phyloP scores from a whole-genome alignment of 2,888 invertebrate species.

The Seira musarum region DNA sequence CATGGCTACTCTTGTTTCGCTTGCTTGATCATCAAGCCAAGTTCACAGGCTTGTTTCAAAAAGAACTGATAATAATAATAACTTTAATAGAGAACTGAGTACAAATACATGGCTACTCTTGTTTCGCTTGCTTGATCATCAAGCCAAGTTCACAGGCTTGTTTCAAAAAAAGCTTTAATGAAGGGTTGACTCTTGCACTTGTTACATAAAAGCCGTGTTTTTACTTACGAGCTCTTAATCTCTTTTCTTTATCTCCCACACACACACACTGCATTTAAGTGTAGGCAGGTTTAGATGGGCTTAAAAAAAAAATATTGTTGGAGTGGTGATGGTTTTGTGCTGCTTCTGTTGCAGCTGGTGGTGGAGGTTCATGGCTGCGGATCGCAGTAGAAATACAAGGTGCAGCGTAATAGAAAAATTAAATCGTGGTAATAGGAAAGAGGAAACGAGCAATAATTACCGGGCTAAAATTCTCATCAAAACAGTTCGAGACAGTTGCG shows the following conservation, averaged over 20 bases:
- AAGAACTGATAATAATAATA: too few relatives aligned
- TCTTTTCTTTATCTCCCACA: constrained; percentile 42
- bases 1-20: constrained; percentile 37
- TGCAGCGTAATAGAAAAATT: background rate
- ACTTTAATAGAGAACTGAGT: too few relatives aligned
- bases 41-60: constrained; percentile 45
- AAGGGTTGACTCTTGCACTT: constrained; percentile 37
- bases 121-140: constrained; percentile 46
- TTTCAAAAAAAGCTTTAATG: constrained; percentile 35
- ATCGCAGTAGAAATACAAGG: too few relatives aligned
- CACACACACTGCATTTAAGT: constrained; percentile 28
- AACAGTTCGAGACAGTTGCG: background rate
- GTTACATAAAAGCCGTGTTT: constrained; percentile 34
- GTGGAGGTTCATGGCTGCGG: too few relatives aligned
- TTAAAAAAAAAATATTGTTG: too few relatives aligned
- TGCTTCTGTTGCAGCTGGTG: too few relatives aligned
- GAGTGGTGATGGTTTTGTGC: too few relatives aligned
- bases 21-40: constrained; percentile 33
- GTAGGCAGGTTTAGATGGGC: too few relatives aligned
- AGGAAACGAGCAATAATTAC: constrained; percentile 53
- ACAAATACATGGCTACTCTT: constrained; percentile 12
- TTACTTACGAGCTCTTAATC: constrained; percentile 22
- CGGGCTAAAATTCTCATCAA: constrained; percentile 29
- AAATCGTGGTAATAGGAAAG: constrained; percentile 27
- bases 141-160: constrained; percentile 38